phyloP scores from a whole-genome alignment of 2,888 invertebrate genomes.

The Sphecodes monilicornis region DNA sequence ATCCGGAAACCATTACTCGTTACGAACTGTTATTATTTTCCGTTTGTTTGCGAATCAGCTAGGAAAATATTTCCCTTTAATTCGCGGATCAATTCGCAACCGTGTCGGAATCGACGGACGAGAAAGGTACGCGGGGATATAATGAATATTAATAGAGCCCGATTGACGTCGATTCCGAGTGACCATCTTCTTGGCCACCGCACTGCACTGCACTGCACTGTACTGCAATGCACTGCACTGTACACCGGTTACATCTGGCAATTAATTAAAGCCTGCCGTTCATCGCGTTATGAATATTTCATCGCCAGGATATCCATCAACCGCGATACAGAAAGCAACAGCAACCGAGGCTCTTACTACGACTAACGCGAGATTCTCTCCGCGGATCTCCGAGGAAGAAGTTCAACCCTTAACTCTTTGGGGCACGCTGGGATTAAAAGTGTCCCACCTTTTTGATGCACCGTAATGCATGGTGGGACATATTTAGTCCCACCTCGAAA shows the following conservation, averaged over 20 bases:
- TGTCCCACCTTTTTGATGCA: too few species aligned
- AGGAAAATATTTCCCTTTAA: background rate
- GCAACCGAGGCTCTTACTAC: background rate
- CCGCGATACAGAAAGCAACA: background rate
- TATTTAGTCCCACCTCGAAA: too few species aligned
- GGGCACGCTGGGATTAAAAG: too few species aligned
- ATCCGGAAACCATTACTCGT: background rate
- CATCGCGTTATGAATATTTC: slow-evolving; percentile 10
- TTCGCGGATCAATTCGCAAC: background rate
- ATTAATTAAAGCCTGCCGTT: slow-evolving; percentile 22
- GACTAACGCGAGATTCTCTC: background rate
- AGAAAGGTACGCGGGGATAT: background rate
- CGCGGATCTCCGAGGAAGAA: background rate
- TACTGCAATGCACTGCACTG: background rate
- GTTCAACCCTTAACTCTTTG: background rate
- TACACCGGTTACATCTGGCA: background rate
- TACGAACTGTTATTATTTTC: background rate
- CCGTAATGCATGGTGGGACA: too few species aligned
- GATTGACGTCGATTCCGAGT: slow-evolving; percentile 1
- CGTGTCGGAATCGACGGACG: background rate
- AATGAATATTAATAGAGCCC: background rate
- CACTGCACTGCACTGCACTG: background rate
- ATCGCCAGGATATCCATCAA: background rate
- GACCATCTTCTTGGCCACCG: background rate
- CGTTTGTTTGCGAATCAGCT: background rate